Conservation (phyloP, 92 coral and sea anemone genomes). For the Porites divaricata region DNA sequence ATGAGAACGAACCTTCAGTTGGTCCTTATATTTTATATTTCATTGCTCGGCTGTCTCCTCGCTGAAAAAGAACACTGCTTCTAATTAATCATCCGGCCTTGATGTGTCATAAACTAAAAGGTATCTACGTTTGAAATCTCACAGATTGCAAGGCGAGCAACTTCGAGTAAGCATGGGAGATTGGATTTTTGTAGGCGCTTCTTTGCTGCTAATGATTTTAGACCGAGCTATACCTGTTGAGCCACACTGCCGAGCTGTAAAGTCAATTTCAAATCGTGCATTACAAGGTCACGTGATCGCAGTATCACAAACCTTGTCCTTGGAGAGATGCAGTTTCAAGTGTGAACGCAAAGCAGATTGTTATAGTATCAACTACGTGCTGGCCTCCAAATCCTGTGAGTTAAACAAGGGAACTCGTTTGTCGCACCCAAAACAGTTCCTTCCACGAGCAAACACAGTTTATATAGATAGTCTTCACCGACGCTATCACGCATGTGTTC, state of each 20-base stretch:
- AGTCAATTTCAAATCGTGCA: slow-evolving; percentile 64
- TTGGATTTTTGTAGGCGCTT: background rate
- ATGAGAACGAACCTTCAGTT: background rate
- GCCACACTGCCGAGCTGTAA: slow-evolving; percentile 20
- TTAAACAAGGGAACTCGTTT: slow-evolving; percentile 68
- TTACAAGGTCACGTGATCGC: slow-evolving; percentile 52
- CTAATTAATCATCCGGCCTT: background rate
- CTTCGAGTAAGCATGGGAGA: slow-evolving; percentile 1
- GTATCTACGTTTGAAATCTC: background rate
- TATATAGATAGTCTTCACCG: slow-evolving; percentile 73
- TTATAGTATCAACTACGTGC: slow-evolving; percentile 67
- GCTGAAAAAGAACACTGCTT: too few relatives aligned
- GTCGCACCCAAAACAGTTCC: slow-evolving; percentile 62
- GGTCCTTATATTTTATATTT: background rate
- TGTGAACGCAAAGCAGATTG: slow-evolving; percentile 70
- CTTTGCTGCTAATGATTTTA: background rate
- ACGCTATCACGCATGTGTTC: slow-evolving; percentile 70
- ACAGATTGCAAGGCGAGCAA: background rate
- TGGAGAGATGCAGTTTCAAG: slow-evolving; percentile 43
- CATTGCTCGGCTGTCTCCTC: background rate
- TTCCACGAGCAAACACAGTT: slow-evolving; percentile 55
- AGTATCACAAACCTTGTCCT: slow-evolving; percentile 37
- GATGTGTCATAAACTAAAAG: background rate
- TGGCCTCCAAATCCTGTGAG: slow-evolving; percentile 61
- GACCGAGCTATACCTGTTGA: slow-evolving; percentile 10